A percentile compares a stretch with the other conserved stretches of the same genome.
Conservation (phyloP, 2,113 vertebrate species). For the Carassius carassius region DNA sequence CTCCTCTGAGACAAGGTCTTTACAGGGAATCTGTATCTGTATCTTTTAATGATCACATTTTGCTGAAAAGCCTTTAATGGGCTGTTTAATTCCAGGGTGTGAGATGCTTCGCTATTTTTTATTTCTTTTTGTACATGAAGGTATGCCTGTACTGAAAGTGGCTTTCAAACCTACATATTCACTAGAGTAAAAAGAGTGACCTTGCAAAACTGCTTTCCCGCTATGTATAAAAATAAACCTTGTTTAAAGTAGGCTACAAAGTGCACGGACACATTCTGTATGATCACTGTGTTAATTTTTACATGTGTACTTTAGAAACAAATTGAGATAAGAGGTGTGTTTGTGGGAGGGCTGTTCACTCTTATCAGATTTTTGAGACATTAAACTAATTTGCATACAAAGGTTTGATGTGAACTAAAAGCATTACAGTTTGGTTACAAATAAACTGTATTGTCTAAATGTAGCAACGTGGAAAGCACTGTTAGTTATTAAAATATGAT, state of each 20-base stretch:
- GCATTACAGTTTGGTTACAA: neutral
- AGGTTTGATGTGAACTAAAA: neutral
- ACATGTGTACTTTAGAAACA: neutral
- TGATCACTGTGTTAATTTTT: neutral
- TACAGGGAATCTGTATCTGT: too few species aligned
- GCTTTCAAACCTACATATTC: neutral
- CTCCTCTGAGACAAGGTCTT: too few species aligned
- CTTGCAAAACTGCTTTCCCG: neutral
- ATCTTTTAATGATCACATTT: neutral
- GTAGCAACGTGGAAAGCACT: neutral
- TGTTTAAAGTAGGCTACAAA: neutral
- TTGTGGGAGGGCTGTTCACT: neutral
- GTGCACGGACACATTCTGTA: neutral
- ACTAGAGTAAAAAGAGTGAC: neutral
- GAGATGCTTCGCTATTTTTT: neutral
- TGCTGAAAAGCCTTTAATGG: neutral
- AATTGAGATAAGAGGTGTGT: too few species aligned
- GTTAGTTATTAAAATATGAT: too few species aligned
- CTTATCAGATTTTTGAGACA: conserved; percentile 45
- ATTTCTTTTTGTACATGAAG: neutral
- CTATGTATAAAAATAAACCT: neutral
- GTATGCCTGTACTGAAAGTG: neutral
- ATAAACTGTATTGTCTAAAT: neutral
- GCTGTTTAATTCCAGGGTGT: neutral
- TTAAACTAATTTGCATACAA: conserved; percentile 43